Conservation (phyloP, 2,888 invertebrate species). For the Mylabris sibirica region DNA sequence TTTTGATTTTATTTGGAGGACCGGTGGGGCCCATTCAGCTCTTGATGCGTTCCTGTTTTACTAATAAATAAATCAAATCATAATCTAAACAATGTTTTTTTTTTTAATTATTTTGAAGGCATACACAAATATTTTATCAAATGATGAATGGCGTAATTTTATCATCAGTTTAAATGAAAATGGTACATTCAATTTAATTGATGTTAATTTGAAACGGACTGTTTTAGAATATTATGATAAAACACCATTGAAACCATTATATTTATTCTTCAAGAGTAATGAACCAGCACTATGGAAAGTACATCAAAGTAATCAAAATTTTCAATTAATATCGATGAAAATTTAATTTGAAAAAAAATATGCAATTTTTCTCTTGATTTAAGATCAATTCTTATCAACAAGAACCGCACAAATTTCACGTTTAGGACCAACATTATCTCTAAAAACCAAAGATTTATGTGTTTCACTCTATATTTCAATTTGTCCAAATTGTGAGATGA, state of each 20-base stretch:
- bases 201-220: constrained; percentile 48
- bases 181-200: constrained; percentile 45
- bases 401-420: constrained; percentile 48
- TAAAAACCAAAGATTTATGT: constrained; percentile 50
- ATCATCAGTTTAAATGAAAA: constrained; percentile 44
- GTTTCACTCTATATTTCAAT: constrained; percentile 51
- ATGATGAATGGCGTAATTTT: constrained; percentile 55
- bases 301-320: constrained; percentile 51
- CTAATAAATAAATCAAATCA: no score
- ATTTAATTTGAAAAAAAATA: not conserved
- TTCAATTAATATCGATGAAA: constrained; percentile 1
- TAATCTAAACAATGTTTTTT: not conserved
- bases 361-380: constrained; percentile 32
- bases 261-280: constrained; percentile 51
- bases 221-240: constrained; percentile 46
- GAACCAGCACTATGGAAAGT: constrained; percentile 55
- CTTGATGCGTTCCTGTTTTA: not conserved
- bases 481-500: constrained; percentile 52
- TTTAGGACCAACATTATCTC: constrained; percentile 50
- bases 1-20: no score
- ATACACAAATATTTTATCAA: constrained; percentile 48
- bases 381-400: constrained; percentile 54
- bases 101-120: constrained; percentile 46
- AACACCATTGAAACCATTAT: constrained; percentile 47
- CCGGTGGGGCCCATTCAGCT: no score